Evolutionary conservation across 2,113 vertebrate species (phyloP).

Genomic region (Nycticorax nycticorax): DNA sequence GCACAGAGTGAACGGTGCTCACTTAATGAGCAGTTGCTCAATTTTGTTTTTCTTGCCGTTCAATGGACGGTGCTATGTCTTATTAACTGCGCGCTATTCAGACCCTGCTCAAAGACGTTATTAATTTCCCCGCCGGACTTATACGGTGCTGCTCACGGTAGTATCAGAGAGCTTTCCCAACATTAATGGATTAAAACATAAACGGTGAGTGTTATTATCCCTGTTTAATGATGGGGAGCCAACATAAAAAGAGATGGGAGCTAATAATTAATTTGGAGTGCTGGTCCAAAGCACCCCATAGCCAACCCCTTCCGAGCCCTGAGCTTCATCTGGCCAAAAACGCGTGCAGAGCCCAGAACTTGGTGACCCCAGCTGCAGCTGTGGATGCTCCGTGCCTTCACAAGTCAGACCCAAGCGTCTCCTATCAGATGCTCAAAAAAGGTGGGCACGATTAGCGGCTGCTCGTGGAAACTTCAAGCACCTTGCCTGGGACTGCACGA

Average conservation of each 20-base stretch:
- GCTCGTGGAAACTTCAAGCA: neutral
- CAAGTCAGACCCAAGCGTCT: neutral
- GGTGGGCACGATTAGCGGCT: neutral
- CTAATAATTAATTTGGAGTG: neutral
- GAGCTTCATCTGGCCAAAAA: neutral
- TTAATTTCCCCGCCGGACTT: neutral
- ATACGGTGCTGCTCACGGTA: neutral
- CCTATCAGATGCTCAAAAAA: neutral
- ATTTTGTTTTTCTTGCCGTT: slow-evolving; percentile 7
- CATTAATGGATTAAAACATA: neutral
- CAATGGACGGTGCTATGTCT: slow-evolving; percentile 2
- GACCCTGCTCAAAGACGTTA: neutral
- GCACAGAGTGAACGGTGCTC: slow-evolving; percentile 56
- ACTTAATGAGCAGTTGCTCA: slow-evolving; percentile 67
- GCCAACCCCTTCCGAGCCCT: neutral
- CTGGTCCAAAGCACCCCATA: neutral
- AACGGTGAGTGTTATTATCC: neutral
- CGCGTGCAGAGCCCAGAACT: neutral
- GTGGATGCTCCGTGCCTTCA: neutral
- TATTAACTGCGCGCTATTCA: slow-evolving; percentile 16
- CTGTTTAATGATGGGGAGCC: neutral
- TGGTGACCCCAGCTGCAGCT: neutral
- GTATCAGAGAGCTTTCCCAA: neutral
- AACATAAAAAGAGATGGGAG: neutral
- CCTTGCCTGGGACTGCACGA: neutral